Evolutionary conservation across 2,113 vertebrate species (phyloP).

Genomic region (Pampusana beccarii): DNA sequence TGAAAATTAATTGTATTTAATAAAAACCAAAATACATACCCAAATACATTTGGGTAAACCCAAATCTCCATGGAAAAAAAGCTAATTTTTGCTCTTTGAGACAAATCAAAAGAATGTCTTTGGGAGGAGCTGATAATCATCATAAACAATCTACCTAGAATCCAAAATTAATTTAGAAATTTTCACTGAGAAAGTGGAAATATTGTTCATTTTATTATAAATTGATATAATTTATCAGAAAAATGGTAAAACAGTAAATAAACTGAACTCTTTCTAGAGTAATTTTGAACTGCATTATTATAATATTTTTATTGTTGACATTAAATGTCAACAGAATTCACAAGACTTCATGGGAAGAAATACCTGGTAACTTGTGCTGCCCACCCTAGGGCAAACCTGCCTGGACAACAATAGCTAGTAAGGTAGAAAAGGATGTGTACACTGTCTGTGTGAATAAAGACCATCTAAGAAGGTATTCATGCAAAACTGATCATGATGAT

Average conservation of each 20-base stretch:
- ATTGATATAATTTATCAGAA: neutral
- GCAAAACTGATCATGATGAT: neutral
- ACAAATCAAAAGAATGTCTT: neutral
- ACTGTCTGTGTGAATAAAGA: neutral
- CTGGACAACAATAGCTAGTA: neutral
- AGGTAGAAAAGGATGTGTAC: neutral
- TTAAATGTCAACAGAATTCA: neutral
- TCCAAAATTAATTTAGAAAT: neutral
- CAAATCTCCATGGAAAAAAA: neutral
- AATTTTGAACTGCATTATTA: neutral
- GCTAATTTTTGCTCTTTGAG: neutral
- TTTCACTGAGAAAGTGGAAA: neutral
- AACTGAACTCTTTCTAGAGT: neutral
- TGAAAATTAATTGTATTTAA: neutral
- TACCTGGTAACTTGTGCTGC: neutral
- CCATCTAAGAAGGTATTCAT: fast-evolving
- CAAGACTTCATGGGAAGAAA: neutral
- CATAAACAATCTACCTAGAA: neutral
- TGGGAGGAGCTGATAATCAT: neutral
- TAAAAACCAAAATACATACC: neutral
- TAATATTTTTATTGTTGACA: no score
- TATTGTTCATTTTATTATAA: neutral
- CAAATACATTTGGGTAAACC: neutral
- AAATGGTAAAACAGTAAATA: neutral
- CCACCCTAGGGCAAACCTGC: neutral